A percentile compares a stretch with the other conserved stretches of the same genome.
phyloP scores from a whole-genome alignment of 2,797 vertebrate genomes.

The Hephaestus fuliginosus region DNA sequence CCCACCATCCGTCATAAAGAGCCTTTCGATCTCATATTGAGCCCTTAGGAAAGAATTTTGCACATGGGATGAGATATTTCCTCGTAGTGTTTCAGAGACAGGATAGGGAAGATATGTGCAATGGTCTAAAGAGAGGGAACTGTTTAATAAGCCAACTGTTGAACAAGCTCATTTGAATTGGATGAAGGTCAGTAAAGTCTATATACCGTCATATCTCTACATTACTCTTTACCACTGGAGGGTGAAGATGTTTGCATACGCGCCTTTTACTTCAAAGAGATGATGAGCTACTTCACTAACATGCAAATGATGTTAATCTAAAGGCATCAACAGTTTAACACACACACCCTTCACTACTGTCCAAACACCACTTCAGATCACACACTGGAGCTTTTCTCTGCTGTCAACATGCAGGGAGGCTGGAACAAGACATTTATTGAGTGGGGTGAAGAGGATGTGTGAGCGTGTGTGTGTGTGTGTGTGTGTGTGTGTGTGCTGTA shows the following conservation, averaged over 20 bases:
- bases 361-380: conserved; percentile 31
- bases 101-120: neutral
- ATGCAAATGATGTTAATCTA: neutral
- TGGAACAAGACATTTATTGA: conserved; percentile 37
- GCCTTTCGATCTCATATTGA: neutral
- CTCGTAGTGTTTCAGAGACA: neutral
- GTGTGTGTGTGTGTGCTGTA: conserved; percentile 11
- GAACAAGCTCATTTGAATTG: neutral
- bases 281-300: neutral
- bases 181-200: neutral
- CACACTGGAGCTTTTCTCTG: conserved; percentile 14
- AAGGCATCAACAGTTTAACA: neutral
- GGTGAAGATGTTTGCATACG: neutral
- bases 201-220: no score
- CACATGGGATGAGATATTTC: neutral
- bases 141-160: neutral
- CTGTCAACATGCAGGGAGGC: neutral
- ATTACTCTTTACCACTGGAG: no score
- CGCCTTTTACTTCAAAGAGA: neutral
- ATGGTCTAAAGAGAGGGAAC: neutral
- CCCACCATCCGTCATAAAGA: neutral
- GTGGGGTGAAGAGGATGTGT: neutral
- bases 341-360: neutral
- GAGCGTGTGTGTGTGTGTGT: conserved; percentile 12
- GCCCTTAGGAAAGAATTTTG: neutral